phyloP scores from a whole-genome alignment of 2,888 invertebrate species.

The Zelleria hepariella region DNA sequence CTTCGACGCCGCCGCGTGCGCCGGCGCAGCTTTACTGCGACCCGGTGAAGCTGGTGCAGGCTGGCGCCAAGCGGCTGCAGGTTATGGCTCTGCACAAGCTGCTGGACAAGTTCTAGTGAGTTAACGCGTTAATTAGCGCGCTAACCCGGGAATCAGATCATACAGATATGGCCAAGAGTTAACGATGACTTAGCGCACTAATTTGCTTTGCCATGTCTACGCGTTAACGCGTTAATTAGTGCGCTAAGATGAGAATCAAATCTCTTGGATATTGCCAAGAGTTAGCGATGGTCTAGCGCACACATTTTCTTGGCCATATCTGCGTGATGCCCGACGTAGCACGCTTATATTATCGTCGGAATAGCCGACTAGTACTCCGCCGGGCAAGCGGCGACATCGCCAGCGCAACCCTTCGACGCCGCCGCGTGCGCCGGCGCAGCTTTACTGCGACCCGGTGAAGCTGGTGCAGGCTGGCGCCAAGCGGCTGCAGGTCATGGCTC shows the following conservation, averaged over 20 bases:
- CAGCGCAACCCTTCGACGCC: conserved; percentile 22
- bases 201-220: too few species aligned
- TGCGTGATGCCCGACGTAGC: too few species aligned
- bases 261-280: too few species aligned
- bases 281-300: too few species aligned
- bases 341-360: too few species aligned
- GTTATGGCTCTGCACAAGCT: conserved; percentile 62
- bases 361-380: too few species aligned
- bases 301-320: too few species aligned
- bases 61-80: conserved; percentile 68
- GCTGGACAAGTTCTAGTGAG: conserved; percentile 63
- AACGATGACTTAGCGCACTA: too few species aligned
- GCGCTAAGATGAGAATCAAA: too few species aligned
- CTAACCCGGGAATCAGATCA: neutral
- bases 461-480: conserved; percentile 22
- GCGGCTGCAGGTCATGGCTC: neutral
- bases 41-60: conserved; percentile 71
- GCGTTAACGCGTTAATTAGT: too few species aligned
- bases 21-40: conserved; percentile 41
- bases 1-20: conserved; percentile 26
- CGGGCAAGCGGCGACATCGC: conserved; percentile 27
- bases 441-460: conserved; percentile 67
- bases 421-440: conserved; percentile 19
- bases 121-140: conserved; percentile 7
- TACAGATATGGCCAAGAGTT: too few species aligned